Base-by-base conservation (phyloP, 2,888 invertebrate genomes). In the Hydrotaea cyrtoneurina region DNA sequence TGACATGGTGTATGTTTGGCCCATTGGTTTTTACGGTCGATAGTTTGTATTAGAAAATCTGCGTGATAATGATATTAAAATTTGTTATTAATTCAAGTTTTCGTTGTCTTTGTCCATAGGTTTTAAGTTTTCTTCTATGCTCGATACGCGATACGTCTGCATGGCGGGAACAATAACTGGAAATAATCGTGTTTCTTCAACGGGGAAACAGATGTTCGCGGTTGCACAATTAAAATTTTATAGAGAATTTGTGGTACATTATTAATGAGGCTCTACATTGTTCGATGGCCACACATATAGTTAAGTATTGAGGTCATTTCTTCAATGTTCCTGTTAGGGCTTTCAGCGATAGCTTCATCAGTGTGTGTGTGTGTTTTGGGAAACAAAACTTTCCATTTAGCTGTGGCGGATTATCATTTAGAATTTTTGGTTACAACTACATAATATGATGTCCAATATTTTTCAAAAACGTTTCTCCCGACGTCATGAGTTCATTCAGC, bases 161-260 rank as follows among this genome's bases (percentile, higher is more conserved):
- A 1, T 39, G 39, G 11, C 39, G 39, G 39, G 7, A 8, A 31
- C 31, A 2, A 31, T 39, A 13, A 13, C 11, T 39, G 3, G 39
- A 39, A 31, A 31, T 31, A 31, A 31, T 31, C 7, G 39, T 8
- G 39, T 39, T 39, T 39, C 21, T 36, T 64, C 11, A 36, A 76
- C 36, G n/a, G 57, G n/a, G 31, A 17, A 21, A 4, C 83, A 83
- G 74, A 36, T 80, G 83, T n/a, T 74, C 64, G 17, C 19, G n/a
- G 74, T 83, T 77, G 53, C 83, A 80, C 62, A 17, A 69, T 80
- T 74, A 74, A 78, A 50, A 53, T 62, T 83, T 50, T 80, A 21
- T n/a, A 46, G 39, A 21, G 59, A 15, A 36, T 17, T 36, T 36
- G 13, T 69, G 26, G 0, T 69, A 19, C 43, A 69, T 46, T 17